phyloP scores from a whole-genome alignment of 2,113 vertebrate genomes.

The Proteles cristata region DNA sequence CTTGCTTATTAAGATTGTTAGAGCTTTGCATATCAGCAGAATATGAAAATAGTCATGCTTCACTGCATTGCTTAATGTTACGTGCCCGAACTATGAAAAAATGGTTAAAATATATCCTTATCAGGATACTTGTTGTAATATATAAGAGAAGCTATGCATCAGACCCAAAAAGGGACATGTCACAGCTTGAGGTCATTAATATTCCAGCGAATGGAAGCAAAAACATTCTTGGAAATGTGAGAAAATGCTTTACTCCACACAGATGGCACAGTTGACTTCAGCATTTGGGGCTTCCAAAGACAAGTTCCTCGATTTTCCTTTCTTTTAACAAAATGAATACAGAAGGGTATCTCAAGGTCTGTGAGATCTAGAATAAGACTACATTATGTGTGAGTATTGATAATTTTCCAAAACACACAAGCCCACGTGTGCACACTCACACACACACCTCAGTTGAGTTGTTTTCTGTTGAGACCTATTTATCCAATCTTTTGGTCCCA shows the following conservation, averaged over 20 bases:
- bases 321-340: not conserved
- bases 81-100: not conserved
- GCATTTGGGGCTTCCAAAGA: slow-evolving; percentile 37
- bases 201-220: slow-evolving; percentile 59
- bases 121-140: slow-evolving; percentile 20
- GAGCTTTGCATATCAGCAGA: slow-evolving; percentile 65
- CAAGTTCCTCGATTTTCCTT: not conserved
- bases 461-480: not conserved
- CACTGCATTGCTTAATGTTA: slow-evolving; percentile 14
- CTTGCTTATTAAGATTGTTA: slow-evolving; percentile 47
- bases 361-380: not conserved
- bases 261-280: slow-evolving; percentile 48
- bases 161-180: slow-evolving; percentile 19
- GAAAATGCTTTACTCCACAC: not conserved
- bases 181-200: slow-evolving; percentile 68
- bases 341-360: slow-evolving; percentile 47
- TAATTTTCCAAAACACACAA: not conserved
- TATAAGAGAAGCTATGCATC: not conserved
- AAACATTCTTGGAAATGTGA: slow-evolving; percentile 9
- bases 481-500: not conserved
- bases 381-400: not conserved
- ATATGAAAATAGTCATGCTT: slow-evolving; percentile 61
- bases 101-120: not conserved
- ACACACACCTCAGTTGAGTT: not conserved
- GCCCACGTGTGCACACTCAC: too few species aligned